Evolutionary conservation across 2,888 invertebrate species (phyloP), one percentile per base, ranked within the genome.

Genomic region (Acrobasis suavella): DNA sequence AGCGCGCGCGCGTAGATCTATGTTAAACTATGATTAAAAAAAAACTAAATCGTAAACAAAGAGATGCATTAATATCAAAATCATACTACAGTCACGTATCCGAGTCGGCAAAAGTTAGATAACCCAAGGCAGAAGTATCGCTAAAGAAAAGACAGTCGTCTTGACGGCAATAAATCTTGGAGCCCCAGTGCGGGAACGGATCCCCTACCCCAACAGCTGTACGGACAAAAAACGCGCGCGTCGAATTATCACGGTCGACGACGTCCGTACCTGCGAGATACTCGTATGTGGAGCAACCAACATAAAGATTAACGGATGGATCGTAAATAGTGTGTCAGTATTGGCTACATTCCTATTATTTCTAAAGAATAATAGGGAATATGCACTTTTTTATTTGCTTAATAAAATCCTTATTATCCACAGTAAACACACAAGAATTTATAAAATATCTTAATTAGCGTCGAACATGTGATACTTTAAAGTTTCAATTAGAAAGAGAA

Each of bases 131-230:
- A 42, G 2, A 7, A 0, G 2, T 46, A 14, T 5, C 52, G 22
- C 52, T 46, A 56, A 22, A 56, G 42, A 22, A 56, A 17, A 54
- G 54, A 12, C 14, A 14, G 22, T 46, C 17, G 56, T 56, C 56
- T 56, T 10, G 22, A 46, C 22, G 56, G 56, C 15, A 14, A 56
- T 56, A 56, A 56, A 56, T 56, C 56, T 42, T 22, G 16, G 10
- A 12, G 15, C 39, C 38, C 12, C 12, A 6, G 42, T 39, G 56
- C 46, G 46, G 56, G 56, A 56, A 56, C 16, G 17, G 22, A 56
- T 16, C 32, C 42, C 17, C 32, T 32, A 17, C 39, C 39, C 55
- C n/a, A 22, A 42, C 56, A 56, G 56, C 56, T 56, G 56, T 42
- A 16, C 14, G 42, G 10, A 39, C 16, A 55, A 55, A 56, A 56